Evolutionary conservation across 2,113 vertebrate species (phyloP).

Genomic region (Clarias magur): DNA sequence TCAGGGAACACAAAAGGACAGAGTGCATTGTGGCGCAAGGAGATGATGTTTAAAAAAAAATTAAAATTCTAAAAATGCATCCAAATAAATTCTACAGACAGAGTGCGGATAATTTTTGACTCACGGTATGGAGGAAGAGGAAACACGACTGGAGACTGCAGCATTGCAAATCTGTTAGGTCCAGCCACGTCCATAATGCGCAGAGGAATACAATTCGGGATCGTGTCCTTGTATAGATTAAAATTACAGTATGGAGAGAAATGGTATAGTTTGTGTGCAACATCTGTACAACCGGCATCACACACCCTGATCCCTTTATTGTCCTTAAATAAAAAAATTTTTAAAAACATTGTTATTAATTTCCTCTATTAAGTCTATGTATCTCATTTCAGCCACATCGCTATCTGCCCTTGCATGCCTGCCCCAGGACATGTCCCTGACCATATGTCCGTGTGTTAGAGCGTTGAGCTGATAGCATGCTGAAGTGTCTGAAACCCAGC

Average conservation of each 20-base stretch:
- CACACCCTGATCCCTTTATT: neutral
- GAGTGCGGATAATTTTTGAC: too few species aligned
- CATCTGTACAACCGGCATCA: neutral
- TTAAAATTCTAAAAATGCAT: too few species aligned
- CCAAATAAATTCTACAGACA: too few species aligned
- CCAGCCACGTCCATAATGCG: neutral
- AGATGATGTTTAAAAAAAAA: too few species aligned
- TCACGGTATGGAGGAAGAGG: neutral
- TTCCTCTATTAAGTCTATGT: neutral
- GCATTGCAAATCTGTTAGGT: neutral
- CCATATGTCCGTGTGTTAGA: constrained; percentile 12
- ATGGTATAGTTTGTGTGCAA: neutral
- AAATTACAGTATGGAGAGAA: neutral
- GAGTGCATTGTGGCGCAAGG: too few species aligned
- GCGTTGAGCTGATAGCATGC: neutral
- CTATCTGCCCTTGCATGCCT: neutral
- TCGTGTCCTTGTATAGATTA: neutral
- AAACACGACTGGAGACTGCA: neutral
- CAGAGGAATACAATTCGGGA: neutral
- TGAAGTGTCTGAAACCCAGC: constrained; percentile 21
- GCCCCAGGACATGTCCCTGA: neutral
- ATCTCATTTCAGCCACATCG: neutral
- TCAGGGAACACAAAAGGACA: too few species aligned
- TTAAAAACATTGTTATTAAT: neutral
- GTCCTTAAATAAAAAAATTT: neutral